Conservation (phyloP, 2,888 invertebrate species). For the Notodonta dromedarius region DNA sequence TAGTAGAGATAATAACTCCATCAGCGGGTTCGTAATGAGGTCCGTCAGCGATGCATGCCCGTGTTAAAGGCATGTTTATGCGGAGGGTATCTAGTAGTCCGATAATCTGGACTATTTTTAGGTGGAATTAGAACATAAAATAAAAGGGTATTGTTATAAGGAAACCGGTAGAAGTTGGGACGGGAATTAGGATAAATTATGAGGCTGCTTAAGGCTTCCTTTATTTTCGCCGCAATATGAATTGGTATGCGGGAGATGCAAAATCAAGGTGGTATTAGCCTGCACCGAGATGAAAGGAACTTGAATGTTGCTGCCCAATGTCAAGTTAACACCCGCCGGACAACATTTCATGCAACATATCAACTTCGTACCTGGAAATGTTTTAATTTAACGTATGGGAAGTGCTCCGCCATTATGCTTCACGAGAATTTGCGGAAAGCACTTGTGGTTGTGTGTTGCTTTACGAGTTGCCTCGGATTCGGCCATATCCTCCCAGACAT, state of each 20-base stretch:
- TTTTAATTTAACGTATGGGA: conserved; percentile 46
- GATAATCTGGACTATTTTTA: not conserved
- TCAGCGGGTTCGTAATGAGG: conserved; percentile 35
- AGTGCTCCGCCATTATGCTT: conserved; percentile 31
- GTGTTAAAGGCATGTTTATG: not conserved
- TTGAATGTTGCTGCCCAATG: conserved; percentile 2
- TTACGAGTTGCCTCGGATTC: conserved; percentile 54
- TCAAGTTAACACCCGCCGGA: conserved; percentile 5
- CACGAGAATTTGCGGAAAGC: conserved; percentile 57
- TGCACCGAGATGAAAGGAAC: not conserved
- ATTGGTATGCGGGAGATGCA: not conserved
- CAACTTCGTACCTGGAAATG: conserved; percentile 41
- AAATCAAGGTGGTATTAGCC: not conserved
- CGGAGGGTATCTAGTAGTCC: not conserved
- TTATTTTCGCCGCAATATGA: too few relatives aligned
- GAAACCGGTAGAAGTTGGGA: too few relatives aligned
- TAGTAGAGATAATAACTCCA: conserved; percentile 38
- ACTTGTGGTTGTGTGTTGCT: conserved; percentile 47
- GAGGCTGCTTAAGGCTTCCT: not conserved
- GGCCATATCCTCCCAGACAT: conserved; percentile 60
- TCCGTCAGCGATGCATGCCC: conserved; percentile 13
- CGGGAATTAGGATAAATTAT: not conserved
- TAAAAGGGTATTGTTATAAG: not conserved
- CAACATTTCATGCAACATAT: conserved; percentile 16
- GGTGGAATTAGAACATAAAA: not conserved